These are phyloP conservation scores for Gulo gulo DNA, from an alignment of 2,113 vertebrate genomes.

Conservation along the genomic window DNA sequence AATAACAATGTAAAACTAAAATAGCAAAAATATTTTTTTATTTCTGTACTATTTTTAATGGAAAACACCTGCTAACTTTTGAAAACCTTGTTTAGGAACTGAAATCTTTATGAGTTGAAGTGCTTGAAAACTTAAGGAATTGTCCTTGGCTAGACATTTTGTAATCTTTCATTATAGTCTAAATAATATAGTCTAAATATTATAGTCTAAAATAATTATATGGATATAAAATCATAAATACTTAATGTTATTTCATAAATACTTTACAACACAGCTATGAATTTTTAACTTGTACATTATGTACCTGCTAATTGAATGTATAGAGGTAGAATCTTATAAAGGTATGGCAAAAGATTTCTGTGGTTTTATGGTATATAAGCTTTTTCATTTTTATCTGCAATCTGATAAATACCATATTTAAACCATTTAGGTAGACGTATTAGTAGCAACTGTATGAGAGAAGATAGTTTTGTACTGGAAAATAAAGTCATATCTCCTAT, in stretches of 20 bases:
- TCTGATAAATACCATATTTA: conserved; percentile 24
- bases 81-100: not conserved
- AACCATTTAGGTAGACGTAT: not conserved
- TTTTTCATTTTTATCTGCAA: not conserved
- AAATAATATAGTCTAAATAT: no score
- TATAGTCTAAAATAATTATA: not conserved
- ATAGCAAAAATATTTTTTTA: not conserved
- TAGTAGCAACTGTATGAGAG: not conserved
- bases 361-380: not conserved
- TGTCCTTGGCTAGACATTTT: not conserved
- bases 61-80: not conserved
- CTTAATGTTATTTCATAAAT: conserved; percentile 5
- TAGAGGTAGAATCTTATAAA: not conserved
- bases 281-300: not conserved
- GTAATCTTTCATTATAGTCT: not conserved
- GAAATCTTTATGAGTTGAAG: not conserved
- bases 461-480: not conserved
- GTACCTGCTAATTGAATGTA: not conserved
- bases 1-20: not conserved
- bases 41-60: not conserved
- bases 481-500: not conserved
- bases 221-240: not conserved
- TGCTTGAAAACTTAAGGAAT: not conserved
- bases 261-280: not conserved
- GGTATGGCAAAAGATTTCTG: not conserved